These are phyloP conservation scores for Colius striatus DNA, from an alignment of 2,113 vertebrate species.

Conservation along the genomic window DNA sequence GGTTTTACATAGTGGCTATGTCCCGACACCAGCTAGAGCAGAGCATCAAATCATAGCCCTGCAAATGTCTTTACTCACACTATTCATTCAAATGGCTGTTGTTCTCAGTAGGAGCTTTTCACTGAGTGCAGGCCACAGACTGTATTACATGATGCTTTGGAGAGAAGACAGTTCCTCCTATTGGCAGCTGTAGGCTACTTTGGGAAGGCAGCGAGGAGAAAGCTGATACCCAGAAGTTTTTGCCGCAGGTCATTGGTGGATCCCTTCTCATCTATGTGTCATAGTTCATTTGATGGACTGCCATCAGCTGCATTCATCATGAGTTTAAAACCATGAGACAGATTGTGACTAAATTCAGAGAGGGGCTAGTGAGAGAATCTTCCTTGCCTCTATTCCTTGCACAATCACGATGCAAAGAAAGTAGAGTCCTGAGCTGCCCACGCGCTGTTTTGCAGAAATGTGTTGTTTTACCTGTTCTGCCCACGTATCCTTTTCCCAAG, in stretches of 20 bases:
- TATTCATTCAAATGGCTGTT: neutral
- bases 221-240: neutral
- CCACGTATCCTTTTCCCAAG: neutral
- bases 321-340: neutral
- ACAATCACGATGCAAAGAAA: neutral
- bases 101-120: neutral
- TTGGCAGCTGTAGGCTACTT: neutral
- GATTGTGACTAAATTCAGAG: neutral
- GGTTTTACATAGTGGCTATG: neutral
- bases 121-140: neutral
- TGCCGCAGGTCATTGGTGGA: neutral
- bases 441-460: neutral
- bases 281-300: neutral
- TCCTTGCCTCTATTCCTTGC: neutral
- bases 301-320: neutral
- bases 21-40: neutral
- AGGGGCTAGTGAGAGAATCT: neutral
- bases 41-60: neutral
- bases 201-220: neutral
- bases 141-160: neutral
- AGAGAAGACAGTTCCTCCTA: neutral
- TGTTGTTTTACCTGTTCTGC: neutral
- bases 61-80: neutral
- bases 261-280: neutral
- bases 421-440: neutral